Percentiles rank a stretch among this genome's conserved stretches.
Evolutionary conservation across 2,888 invertebrate species (phyloP).

Genomic region (Volucella inflata): DNA sequence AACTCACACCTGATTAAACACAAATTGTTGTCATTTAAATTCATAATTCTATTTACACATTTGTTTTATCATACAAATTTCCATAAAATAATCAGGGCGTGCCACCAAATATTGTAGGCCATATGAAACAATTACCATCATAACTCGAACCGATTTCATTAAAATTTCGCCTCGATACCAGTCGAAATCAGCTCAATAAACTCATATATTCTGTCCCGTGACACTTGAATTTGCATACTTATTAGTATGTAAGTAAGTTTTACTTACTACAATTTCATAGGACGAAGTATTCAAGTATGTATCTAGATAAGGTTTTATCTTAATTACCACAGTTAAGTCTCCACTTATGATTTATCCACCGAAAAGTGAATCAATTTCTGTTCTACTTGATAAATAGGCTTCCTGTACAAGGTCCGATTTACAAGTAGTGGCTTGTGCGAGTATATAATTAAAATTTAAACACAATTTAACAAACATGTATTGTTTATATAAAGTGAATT

Average conservation of each 20-base stretch:
- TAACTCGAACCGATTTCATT: too few relatives aligned
- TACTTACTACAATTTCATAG: background rate
- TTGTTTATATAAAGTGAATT: conserved; percentile 4
- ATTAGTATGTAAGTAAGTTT: background rate
- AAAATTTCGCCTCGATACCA: too few relatives aligned
- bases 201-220: background rate
- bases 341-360: background rate
- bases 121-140: too few relatives aligned
- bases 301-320: conserved; percentile 17
- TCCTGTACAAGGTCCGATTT: background rate
- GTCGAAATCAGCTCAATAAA: background rate
- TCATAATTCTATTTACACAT: too few relatives aligned
- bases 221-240: background rate
- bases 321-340: background rate
- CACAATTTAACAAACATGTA: background rate
- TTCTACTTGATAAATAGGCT: background rate
- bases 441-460: conserved; percentile 2
- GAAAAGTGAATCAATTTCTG: conserved; percentile 11
- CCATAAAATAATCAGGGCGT: too few relatives aligned
- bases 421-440: background rate
- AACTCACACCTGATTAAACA: too few relatives aligned
- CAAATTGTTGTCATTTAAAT: too few relatives aligned
- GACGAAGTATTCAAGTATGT: background rate
- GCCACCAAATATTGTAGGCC: too few relatives aligned
- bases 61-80: too few relatives aligned